Conservation (phyloP, 2,797 vertebrate species). For the Cheirogaleus major region DNA sequence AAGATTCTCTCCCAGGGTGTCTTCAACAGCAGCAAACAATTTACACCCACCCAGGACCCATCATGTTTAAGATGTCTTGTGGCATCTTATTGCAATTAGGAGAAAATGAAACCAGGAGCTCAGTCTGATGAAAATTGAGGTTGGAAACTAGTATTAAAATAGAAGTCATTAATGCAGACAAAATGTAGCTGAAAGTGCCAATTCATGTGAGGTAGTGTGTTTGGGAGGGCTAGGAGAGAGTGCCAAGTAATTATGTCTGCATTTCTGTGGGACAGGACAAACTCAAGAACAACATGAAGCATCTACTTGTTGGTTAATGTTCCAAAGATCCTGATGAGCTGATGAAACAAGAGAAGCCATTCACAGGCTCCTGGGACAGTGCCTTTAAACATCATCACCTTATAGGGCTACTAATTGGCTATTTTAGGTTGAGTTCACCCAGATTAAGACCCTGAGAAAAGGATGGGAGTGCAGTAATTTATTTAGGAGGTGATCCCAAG, state of each 20-base stretch:
- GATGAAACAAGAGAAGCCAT: constrained; percentile 14
- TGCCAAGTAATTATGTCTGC: constrained; percentile 7
- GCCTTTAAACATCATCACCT: neutral
- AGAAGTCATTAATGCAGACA: constrained; percentile 63
- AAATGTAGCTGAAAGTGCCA: constrained; percentile 58
- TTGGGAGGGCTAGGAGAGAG: constrained; percentile 19
- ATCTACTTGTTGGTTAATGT: constrained; percentile 3
- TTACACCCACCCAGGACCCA: constrained; percentile 77
- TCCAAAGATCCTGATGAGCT: constrained; percentile 5
- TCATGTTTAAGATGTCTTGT: constrained; percentile 42
- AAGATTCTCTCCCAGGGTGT: constrained; percentile 76
- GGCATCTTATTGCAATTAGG: constrained; percentile 72
- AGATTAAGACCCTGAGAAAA: neutral
- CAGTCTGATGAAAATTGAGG: constrained; percentile 51
- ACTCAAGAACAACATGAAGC: constrained; percentile 29
- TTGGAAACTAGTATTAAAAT: constrained; percentile 76
- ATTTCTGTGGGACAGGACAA: constrained; percentile 20
- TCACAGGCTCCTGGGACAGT: constrained; percentile 12
- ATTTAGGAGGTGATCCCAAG: neutral
- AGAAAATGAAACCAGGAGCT: constrained; percentile 76
- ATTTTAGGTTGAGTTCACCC: neutral
- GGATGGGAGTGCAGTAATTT: neutral
- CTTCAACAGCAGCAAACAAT: constrained; percentile 79
- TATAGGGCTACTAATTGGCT: neutral
- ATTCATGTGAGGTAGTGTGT: constrained; percentile 35